A percentile compares a stretch with the other conserved stretches of the same genome.
Conservation (phyloP, 2,113 vertebrate species). For the Thalassarche chlororhynchos region DNA sequence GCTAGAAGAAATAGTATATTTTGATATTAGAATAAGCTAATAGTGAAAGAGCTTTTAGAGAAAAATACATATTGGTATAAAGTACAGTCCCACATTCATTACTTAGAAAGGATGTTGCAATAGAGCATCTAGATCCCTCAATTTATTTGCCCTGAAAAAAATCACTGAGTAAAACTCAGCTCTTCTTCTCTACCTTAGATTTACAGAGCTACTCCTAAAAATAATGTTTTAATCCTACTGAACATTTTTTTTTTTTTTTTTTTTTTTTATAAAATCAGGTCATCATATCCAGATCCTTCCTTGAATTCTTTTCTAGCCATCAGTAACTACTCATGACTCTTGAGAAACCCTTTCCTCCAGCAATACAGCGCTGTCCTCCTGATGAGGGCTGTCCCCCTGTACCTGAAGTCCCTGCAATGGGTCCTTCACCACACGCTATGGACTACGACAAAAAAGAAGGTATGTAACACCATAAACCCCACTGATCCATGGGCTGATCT, state of each 20-base stretch:
- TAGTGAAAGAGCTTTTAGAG: background rate
- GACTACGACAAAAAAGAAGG: background rate
- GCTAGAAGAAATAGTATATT: background rate
- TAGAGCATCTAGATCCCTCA: background rate
- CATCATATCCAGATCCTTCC: background rate
- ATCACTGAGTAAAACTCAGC: background rate
- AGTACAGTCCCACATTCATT: background rate
- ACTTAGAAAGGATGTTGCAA: background rate
- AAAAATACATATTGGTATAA: fast-evolving
- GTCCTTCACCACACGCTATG: background rate
- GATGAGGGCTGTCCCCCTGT: background rate
- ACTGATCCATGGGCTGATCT: background rate
- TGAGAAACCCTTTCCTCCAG: background rate
- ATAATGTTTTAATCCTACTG: background rate
- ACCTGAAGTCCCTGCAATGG: no score
- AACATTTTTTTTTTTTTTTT: background rate
- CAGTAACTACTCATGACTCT: background rate
- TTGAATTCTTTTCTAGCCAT: background rate
- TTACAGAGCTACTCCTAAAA: background rate
- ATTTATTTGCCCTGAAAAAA: background rate
- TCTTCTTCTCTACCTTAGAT: background rate
- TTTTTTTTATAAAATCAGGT: background rate
- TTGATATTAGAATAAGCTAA: background rate
- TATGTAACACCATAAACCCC: background rate
- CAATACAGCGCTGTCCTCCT: background rate